These are phyloP conservation scores for Osmerus eperlanus DNA, from an alignment of 2,113 vertebrate genomes.

Conservation along the genomic window DNA sequence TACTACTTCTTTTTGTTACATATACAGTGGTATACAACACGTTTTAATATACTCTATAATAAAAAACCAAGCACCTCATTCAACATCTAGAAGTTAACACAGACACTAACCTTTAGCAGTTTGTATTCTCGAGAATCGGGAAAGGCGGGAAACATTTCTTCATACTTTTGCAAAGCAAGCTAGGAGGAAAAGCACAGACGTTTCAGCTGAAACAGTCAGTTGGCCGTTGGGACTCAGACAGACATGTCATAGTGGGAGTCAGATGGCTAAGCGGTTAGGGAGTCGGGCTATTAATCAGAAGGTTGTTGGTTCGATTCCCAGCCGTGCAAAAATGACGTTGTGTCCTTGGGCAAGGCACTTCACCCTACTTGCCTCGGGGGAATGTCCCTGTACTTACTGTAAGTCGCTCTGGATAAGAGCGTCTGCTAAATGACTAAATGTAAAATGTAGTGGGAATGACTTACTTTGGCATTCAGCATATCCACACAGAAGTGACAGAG, in stretches of 20 bases:
- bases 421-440: no score
- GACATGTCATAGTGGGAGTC: neutral
- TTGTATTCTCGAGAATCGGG: slow-evolving; percentile 89
- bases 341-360: no score
- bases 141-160: slow-evolving; percentile 92
- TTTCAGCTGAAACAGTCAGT: no score
- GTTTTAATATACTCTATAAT: no score
- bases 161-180: slow-evolving; percentile 88
- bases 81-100: no score
- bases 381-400: no score
- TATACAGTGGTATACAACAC: neutral
- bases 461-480: slow-evolving; percentile 90
- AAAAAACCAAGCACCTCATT: neutral
- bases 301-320: no score
- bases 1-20: neutral
- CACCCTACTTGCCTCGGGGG: no score
- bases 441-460: neutral
- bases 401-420: no score
- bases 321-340: no score
- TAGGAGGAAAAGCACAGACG: slow-evolving; percentile 33
- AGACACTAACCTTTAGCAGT: slow-evolving; percentile 79
- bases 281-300: no score
- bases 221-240: neutral
- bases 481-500: slow-evolving; percentile 94
- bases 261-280: no score